Evolutionary conservation across 2,113 vertebrate genomes (phyloP).

Genomic region (Pachyramphus minor): DNA sequence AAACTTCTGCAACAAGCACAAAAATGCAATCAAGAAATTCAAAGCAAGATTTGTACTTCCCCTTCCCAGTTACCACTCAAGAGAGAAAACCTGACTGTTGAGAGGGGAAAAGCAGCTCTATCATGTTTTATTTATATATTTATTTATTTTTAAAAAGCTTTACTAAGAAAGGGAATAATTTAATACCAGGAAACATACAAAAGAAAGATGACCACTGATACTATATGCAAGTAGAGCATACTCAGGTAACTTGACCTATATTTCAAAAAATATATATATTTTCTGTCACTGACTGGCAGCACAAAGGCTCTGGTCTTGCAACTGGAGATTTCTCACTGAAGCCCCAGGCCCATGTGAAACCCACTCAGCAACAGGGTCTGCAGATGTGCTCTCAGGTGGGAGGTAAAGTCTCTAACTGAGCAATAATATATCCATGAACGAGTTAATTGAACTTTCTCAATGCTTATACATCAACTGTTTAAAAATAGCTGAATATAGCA

Average conservation of each 20-base stretch:
- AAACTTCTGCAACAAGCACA: not conserved
- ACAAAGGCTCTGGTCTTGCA: conserved; percentile 11
- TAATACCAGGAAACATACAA: conserved; percentile 40
- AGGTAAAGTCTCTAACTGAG: not conserved
- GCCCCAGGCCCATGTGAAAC: not conserved
- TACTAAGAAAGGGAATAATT: conserved; percentile 66
- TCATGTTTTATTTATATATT: conserved; percentile 68
- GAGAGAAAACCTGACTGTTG: conserved; percentile 57
- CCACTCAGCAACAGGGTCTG: not conserved
- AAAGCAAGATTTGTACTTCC: conserved; percentile 32
- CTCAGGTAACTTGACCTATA: conserved; percentile 41
- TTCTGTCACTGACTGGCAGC: not conserved
- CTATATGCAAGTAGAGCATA: conserved; percentile 28
- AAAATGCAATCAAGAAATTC: conserved; percentile 51
- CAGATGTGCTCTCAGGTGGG: not conserved
- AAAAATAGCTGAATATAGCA: conserved; percentile 23
- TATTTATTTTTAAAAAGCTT: conserved; percentile 66
- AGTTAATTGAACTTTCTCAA: conserved; percentile 32
- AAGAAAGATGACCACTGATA: conserved; percentile 55
- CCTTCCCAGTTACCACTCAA: conserved; percentile 22
- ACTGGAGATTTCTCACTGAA: not conserved
- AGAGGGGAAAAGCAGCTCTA: conserved; percentile 51
- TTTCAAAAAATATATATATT: conserved; percentile 14
- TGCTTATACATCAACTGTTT: not conserved
- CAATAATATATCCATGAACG: not conserved